These are phyloP conservation scores for Periparus ater DNA, from an alignment of 2,797 vertebrate genomes.

Conservation along the genomic window DNA sequence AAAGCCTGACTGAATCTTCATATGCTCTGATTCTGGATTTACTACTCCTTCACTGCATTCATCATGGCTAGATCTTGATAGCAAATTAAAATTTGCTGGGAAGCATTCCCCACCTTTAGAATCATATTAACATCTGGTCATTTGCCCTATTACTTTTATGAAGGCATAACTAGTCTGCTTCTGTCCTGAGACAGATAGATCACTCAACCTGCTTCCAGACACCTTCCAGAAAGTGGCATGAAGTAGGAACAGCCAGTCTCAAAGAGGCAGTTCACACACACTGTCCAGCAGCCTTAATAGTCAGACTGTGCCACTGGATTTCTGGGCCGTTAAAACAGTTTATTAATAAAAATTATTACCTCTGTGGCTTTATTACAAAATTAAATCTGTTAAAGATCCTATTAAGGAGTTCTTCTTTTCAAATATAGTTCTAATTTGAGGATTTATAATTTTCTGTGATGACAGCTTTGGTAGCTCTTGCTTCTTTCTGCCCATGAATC, in stretches of 20 bases:
- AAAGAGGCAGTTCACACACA: rapidly evolving
- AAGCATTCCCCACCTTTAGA: background rate
- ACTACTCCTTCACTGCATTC: background rate
- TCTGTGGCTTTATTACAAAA: background rate
- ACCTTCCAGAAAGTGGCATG: background rate
- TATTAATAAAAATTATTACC: background rate
- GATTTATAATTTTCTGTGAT: background rate
- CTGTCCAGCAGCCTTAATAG: background rate
- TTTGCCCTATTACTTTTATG: background rate
- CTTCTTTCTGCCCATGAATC: background rate
- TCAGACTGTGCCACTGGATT: background rate
- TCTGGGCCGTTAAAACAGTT: background rate
- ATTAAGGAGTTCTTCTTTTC: background rate
- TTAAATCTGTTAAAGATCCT: background rate
- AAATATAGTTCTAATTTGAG: background rate
- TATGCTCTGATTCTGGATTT: background rate
- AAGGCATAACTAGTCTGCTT: background rate
- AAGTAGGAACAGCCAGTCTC: background rate
- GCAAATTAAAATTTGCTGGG: background rate
- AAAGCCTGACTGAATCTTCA: background rate
- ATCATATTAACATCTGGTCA: background rate
- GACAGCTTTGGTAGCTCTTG: background rate
- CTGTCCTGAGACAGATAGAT: background rate
- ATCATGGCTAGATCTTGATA: background rate
- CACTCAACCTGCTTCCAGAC: background rate